A percentile compares a stretch with the other conserved stretches of the same genome.
phyloP scores from a whole-genome alignment of 2,113 vertebrate species.

The Cichladusa arquata region DNA sequence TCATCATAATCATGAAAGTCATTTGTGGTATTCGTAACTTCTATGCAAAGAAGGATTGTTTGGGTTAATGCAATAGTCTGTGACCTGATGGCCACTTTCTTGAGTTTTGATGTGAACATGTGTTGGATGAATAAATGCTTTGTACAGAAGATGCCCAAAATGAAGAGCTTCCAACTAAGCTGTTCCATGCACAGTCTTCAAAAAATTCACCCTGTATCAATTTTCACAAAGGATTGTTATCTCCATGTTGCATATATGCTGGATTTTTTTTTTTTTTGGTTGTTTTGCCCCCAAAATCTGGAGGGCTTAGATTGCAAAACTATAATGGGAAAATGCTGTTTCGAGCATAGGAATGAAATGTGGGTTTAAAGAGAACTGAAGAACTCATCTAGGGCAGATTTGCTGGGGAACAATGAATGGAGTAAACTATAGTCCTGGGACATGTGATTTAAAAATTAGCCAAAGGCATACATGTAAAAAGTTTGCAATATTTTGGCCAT shows the following conservation, averaged over 20 bases:
- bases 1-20: not conserved
- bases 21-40: not conserved
- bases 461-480: not conserved
- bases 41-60: not conserved
- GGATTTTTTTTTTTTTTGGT: not conserved
- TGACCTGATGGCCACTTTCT: not conserved
- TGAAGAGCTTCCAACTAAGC: not conserved
- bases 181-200: not conserved
- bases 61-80: not conserved
- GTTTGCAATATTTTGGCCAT: not conserved
- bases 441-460: not conserved
- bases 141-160: not conserved
- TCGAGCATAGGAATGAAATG: not conserved
- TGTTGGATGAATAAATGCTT: not conserved
- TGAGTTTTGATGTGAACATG: not conserved
- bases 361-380: not conserved
- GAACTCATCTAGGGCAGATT: not conserved
- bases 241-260: not conserved
- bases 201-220: not conserved
- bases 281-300: not conserved
- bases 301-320: not conserved
- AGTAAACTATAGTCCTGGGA: not conserved
- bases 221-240: not conserved
- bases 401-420: not conserved
- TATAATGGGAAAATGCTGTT: accelerated